Percentiles rank a stretch among this genome's conserved stretches.
Conservation (phyloP, 2,113 vertebrate genomes). For the Barbus barbus region DNA sequence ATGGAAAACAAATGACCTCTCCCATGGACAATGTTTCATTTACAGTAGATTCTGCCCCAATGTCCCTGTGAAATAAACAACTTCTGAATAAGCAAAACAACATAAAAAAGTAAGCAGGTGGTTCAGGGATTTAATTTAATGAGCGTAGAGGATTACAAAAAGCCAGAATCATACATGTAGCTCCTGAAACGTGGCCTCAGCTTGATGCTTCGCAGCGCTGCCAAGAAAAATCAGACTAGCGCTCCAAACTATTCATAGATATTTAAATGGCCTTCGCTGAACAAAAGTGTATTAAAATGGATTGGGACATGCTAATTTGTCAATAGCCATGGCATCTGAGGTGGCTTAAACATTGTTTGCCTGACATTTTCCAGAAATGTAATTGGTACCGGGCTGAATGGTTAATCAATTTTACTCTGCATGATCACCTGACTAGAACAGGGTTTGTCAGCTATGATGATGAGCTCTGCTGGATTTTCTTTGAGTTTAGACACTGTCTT, state of each 20-base stretch:
- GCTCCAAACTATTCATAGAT: conserved; percentile 6
- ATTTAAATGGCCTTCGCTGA: neutral
- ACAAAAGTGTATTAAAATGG: neutral
- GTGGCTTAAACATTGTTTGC: neutral
- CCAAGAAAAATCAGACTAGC: neutral
- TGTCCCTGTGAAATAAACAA: neutral
- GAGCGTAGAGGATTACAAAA: conserved; percentile 34
- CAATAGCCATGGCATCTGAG: neutral
- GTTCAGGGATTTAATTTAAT: conserved; percentile 10
- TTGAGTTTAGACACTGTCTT: neutral
- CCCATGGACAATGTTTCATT: neutral
- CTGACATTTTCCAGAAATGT: neutral
- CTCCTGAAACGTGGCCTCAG: neutral
- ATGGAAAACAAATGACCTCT: neutral
- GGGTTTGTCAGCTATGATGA: neutral
- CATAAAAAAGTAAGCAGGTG: conserved; percentile 16
- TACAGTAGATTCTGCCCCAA: conserved; percentile 2
- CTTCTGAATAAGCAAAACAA: conserved; percentile 21
- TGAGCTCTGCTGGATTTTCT: neutral
- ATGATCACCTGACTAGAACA: neutral
- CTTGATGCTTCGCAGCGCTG: neutral
- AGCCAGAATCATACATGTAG: conserved; percentile 43
- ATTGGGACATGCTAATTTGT: conserved; percentile 1
- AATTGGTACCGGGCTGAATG: neutral
- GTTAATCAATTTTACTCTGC: neutral